Evolutionary conservation across 2,113 vertebrate species (phyloP), one percentile per base, ranked within the genome.

Genomic region (Hemibates koningsi): DNA sequence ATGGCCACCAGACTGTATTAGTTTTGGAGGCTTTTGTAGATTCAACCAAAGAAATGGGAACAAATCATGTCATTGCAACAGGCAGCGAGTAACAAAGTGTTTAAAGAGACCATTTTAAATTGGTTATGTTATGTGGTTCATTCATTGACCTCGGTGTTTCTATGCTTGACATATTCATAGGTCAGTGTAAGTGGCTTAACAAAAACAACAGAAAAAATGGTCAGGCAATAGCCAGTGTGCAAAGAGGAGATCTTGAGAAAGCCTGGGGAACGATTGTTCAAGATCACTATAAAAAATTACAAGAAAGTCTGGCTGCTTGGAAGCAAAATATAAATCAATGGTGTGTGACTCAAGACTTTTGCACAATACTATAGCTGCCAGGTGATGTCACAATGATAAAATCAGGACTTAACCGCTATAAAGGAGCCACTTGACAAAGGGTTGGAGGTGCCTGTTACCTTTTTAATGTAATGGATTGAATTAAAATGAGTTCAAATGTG

Each of bases 241-340:
- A 68, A 41, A 41, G 5, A 68, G 0, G 7, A 68, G 19, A 41
- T 24, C 5, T 6, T 6, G 19, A 41, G 63, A 68, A 41, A 38
- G 63, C n/a, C 11, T n/a, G 61, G 10, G 32, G 32, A 66, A 68
- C 5, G 5, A 6, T 7, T 66, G 61, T 66, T n/a, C 19, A 21
- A 68, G 63, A 68, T 24, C 63, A 68, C 0, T 68, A 0, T 21
- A 14, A 0, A 41, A 41, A 9, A 21, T 68, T 13, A 24, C 63
- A 68, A 24, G 36, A 24, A 68, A 1, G n/a, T 41, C 3, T 68
- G 63, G 34, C 63, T 68, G n/a, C 63, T 41, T 68, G 66, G n/a
- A 41, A 71, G 66, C 36, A 71, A 71, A 71, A 43, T 43, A 43
- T 43, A 24, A 3, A 71, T 21, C 0, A 71, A 0, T 71, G 19